phyloP scores from a whole-genome alignment of 2,113 vertebrate species.

The Cebus imitator region DNA sequence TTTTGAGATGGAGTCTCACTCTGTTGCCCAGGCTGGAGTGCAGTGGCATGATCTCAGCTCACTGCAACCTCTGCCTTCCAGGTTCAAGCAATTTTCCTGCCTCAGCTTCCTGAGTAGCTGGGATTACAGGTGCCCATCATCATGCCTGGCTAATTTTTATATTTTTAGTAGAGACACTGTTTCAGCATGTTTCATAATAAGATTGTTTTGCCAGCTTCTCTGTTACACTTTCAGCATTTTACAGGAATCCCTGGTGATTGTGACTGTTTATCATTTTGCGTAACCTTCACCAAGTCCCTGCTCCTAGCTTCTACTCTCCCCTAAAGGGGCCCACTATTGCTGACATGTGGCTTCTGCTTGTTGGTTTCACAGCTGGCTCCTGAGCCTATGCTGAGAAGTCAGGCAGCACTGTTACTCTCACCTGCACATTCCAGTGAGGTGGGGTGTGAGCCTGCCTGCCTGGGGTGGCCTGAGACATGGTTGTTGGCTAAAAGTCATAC shows the following conservation, averaged over 20 bases:
- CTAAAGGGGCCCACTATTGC: neutral
- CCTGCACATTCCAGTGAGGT: fast-evolving
- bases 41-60: too few species aligned
- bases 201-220: neutral
- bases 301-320: neutral
- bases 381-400: neutral
- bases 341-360: neutral
- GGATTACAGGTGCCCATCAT: too few species aligned
- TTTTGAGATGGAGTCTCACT: too few species aligned
- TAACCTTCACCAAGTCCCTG: neutral
- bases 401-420: too few species aligned
- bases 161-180: too few species aligned
- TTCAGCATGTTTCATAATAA: neutral
- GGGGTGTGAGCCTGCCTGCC: neutral
- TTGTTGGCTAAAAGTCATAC: neutral
- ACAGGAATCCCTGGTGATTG: neutral
- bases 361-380: neutral
- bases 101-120: too few species aligned
- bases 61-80: too few species aligned
- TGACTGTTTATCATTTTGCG: neutral
- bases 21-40: too few species aligned
- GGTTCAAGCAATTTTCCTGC: too few species aligned
- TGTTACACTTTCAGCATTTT: neutral
- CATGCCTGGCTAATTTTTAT: too few species aligned
- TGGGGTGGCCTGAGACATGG: neutral